Evolutionary conservation across 64 coral and sea anemone species (phyloP), one percentile per base, ranked within the genome.

Genomic region (Cladopsammia gracilis): DNA sequence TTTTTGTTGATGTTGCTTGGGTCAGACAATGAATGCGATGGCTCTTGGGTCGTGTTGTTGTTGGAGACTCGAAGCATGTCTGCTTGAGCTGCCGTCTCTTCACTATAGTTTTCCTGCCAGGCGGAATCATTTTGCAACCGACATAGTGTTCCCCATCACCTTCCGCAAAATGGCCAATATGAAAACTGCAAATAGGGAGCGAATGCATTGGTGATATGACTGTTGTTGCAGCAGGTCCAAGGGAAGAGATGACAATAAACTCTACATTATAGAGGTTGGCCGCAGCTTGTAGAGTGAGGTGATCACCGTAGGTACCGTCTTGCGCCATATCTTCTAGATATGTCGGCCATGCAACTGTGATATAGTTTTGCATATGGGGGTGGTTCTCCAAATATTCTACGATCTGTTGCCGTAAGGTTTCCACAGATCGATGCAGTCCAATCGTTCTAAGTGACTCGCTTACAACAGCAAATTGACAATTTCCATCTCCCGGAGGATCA

Each of bases 161-260:
- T n/a, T 91, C 89, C 4, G 89, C 78, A 64, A 91, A 91, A 54
- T 73, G 89, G 9, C 78, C 78, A 11, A 91, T 52, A 56, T 25
- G 25, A 20, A 91, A 91, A 50, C 19, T 71, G 12, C 44, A 72
- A 86, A 86, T 70, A 16, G 83, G 44, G 48, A 22, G 6, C 16
- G 83, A 48, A 8, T 51, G 7, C n/a, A 68, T 18, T 24, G 77
- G 77, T 8, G 62, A 72, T 26, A 91, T 82, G 3, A 54, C 18
- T 7, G 51, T 56, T 8, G 74, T 79, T 51, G 59, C 60, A 10
- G 44, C 14, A 51, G 88, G 88, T 0, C 88, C 88, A 68, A 80
- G 60, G 26, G 75, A 90, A 13, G 88, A 90, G 24, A 76, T 20
- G 1, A 90, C 88, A 49, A 66, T 45, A 25, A 90, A 76, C 25